Base-by-base conservation (phyloP, 2,797 vertebrate species). In the Diplodus puntazzo region DNA sequence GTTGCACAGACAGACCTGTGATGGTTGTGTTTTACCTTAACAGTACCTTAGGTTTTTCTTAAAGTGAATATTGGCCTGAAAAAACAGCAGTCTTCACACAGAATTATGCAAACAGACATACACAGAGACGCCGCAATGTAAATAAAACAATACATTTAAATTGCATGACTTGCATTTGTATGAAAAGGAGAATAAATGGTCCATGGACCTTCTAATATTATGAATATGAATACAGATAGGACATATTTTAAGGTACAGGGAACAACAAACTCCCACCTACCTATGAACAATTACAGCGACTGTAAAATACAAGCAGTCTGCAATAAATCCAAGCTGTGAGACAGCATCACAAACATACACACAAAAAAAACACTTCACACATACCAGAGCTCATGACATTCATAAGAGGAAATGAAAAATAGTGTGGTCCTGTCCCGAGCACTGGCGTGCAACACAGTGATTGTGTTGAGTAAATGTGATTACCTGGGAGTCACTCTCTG, bases 401-500 rank as follows among this genome's bases (percentile, higher is more conserved):
- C 71, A 87, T 81, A 77, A 79, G 73, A 90, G 87, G 86, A 91
- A 89, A 93, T 92, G 90, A 92, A 91, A 93, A 87, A 76, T 69
- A 75, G 74, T 46, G 12, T 20, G 58, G 79, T 64, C 73, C 70
- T 67, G 79, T 92, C 85, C 80, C 57, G 42, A 80, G 70, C 67
- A 63, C 58, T 11, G 79, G 73, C 66, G 39, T 77, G 75, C 42
- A 61, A 82, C 87, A 78, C 85, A 65, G 77, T 85, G 89, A 92
- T 87, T 90, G 90, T 91, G 88, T 88, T 70, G 89, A 83, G 77
- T 88, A 89, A 91, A 88, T 89, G 87, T 83, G 88, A 93, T 92
- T 93, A 92, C 89, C 87, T 86, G 79, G 78, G 68, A 91, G 75
- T 81, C 82, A 73, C 61, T 89, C 84, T 87, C 80, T 72, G 75